Percentiles rank a stretch among this genome's conserved stretches.
phyloP scores from a whole-genome alignment of 2,888 invertebrate genomes.

The Lasioglossum zephyrum region DNA sequence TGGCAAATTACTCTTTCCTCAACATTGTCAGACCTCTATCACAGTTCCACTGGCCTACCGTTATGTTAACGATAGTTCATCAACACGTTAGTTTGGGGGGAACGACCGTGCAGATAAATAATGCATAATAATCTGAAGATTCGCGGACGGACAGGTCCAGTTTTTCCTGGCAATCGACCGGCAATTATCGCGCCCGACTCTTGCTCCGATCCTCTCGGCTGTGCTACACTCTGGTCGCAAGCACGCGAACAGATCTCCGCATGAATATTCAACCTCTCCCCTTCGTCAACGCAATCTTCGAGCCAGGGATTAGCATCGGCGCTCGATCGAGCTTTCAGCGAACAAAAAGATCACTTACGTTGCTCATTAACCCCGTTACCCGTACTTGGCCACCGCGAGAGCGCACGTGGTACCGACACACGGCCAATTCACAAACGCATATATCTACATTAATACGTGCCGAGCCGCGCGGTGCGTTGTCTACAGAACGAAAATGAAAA shows the following conservation, averaged over 20 bases:
- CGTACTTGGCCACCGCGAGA: slow-evolving; percentile 63
- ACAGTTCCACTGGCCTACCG: not conserved
- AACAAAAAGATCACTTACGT: slow-evolving; percentile 56
- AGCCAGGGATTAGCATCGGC: slow-evolving; percentile 55
- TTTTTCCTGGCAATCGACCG: slow-evolving; percentile 17
- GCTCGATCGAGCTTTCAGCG: slow-evolving; percentile 59
- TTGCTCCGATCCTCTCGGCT: not conserved
- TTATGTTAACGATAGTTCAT: slow-evolving; percentile 35
- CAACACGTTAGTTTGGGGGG: slow-evolving; percentile 9
- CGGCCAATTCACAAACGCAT: slow-evolving; percentile 55
- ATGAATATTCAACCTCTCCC: slow-evolving; percentile 64
- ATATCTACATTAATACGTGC: slow-evolving; percentile 63
- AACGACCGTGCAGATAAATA: slow-evolving; percentile 38
- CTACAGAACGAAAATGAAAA: not conserved
- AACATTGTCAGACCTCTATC: slow-evolving; percentile 15
- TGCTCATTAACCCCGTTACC: slow-evolving; percentile 73
- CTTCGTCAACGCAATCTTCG: slow-evolving; percentile 52
- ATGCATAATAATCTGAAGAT: slow-evolving; percentile 48
- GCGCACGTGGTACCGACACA: slow-evolving; percentile 40
- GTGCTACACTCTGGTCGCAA: not conserved
- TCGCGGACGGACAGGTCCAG: slow-evolving; percentile 4
- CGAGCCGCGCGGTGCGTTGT: slow-evolving; percentile 9
- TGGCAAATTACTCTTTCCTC: not conserved
- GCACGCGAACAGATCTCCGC: slow-evolving; percentile 22
- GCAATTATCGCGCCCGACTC: slow-evolving; percentile 26